A percentile compares a stretch with the other conserved stretches of the same genome.
phyloP scores from a whole-genome alignment of 2,113 vertebrate species.

The Manacus vitellinus region DNA sequence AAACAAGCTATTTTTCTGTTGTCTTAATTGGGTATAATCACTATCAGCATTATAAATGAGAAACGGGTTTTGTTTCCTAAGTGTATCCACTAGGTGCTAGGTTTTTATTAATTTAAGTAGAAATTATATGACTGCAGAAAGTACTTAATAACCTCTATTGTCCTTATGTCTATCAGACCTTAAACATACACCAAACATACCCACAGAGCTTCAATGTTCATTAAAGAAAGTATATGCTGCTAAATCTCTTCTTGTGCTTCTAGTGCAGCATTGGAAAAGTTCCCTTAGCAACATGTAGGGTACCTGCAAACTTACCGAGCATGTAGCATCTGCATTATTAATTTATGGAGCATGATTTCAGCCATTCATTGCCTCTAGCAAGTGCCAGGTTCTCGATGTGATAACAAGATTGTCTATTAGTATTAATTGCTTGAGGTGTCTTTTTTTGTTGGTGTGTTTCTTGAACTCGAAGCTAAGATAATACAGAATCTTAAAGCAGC shows the following conservation, averaged over 20 bases:
- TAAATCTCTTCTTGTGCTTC: not conserved
- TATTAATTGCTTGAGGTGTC: not conserved
- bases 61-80: not conserved
- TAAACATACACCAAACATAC: not conserved
- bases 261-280: not conserved
- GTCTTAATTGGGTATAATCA: not conserved
- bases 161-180: not conserved
- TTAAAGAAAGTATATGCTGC: not conserved
- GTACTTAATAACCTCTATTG: not conserved
- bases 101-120: not conserved
- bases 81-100: not conserved
- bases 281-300: not conserved
- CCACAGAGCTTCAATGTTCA: not conserved
- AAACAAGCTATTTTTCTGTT: not conserved
- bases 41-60: not conserved
- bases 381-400: not conserved
- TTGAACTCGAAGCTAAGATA: not conserved
- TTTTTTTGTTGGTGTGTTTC: not conserved
- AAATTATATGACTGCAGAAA: not conserved
- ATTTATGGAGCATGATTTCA: not conserved
- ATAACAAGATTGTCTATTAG: not conserved
- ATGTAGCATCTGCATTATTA: not conserved
- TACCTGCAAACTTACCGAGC: not conserved
- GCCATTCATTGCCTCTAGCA: not conserved
- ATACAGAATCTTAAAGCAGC: not conserved